Evolutionary conservation across 2,888 invertebrate species (phyloP).

Genomic region (Philereme transversata): DNA sequence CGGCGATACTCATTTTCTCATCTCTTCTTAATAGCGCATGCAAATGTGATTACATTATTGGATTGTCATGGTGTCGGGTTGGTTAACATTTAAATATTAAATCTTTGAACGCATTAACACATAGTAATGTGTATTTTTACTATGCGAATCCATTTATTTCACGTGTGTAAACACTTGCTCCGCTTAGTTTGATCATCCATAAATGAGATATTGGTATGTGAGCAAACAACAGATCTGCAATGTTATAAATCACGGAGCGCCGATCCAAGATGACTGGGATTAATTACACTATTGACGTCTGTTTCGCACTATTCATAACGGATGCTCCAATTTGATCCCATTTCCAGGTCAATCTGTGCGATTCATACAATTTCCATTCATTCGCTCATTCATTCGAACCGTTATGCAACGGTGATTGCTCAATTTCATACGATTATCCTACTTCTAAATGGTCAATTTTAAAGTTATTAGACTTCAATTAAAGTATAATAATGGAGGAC

Average conservation of each 20-base stretch:
- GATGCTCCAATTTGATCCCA: slow-evolving; percentile 20
- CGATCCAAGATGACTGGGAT: slow-evolving; percentile 63
- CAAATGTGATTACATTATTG: slow-evolving; percentile 26
- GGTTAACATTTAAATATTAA: background rate
- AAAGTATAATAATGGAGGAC: background rate
- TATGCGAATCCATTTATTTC: background rate
- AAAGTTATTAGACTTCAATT: background rate
- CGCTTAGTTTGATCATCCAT: slow-evolving; percentile 6
- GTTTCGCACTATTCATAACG: slow-evolving; percentile 34
- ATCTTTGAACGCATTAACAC: no score
- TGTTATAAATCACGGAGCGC: slow-evolving; percentile 56
- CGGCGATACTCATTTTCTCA: background rate
- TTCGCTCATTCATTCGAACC: background rate
- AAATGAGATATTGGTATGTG: slow-evolving; percentile 15
- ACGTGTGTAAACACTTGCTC: slow-evolving; percentile 8
- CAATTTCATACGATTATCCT: slow-evolving; percentile 1
- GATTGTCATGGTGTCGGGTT: slow-evolving; percentile 25
- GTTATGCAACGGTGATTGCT: slow-evolving; percentile 1
- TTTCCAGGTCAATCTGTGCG: slow-evolving; percentile 17
- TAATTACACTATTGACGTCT: slow-evolving; percentile 53
- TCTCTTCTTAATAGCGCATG: slow-evolving; percentile 14
- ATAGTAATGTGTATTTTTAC: background rate
- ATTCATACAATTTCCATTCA: slow-evolving; percentile 11
- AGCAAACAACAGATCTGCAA: slow-evolving; percentile 30
- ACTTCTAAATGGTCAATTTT: background rate